Conservation (phyloP, 2,113 vertebrate genomes). For the Papio anubis region DNA sequence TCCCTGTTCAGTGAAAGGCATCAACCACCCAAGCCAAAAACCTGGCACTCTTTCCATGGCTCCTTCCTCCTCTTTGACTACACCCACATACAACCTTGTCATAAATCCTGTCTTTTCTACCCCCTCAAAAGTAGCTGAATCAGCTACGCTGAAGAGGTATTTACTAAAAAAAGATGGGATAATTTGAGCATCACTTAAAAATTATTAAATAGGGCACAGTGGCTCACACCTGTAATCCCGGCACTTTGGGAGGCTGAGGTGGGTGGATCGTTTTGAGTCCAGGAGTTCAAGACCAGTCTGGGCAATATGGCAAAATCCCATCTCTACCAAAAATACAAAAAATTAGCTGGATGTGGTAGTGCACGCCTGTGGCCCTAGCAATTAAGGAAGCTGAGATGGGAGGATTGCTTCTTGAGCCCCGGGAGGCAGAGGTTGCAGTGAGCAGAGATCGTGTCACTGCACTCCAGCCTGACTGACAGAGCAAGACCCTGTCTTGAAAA, state of each 20-base stretch:
- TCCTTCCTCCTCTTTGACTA: neutral
- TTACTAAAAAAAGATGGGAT: neutral
- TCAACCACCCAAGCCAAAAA: neutral
- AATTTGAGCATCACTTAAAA: neutral
- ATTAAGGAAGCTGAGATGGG: neutral
- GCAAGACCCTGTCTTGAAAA: neutral
- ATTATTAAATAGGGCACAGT: neutral
- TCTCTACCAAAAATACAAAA: neutral
- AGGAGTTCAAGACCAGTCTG: neutral
- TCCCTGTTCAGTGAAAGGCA: neutral
- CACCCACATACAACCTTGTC: neutral
- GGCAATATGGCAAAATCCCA: neutral
- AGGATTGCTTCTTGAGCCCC: neutral
- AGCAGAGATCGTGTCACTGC: neutral
- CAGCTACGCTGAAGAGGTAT: neutral
- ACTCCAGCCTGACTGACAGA: neutral
- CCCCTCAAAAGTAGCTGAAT: neutral
- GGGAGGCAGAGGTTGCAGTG: neutral
- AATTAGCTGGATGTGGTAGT: neutral
- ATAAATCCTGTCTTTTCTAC: constrained; percentile 1
- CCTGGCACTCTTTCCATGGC: neutral
- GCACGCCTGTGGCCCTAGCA: neutral
- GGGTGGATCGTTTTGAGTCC: neutral
- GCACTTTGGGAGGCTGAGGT: neutral
- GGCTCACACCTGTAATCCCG: neutral